These are phyloP conservation scores for Arizona elegans DNA, from an alignment of 2,113 vertebrate genomes.

Conservation along the genomic window DNA sequence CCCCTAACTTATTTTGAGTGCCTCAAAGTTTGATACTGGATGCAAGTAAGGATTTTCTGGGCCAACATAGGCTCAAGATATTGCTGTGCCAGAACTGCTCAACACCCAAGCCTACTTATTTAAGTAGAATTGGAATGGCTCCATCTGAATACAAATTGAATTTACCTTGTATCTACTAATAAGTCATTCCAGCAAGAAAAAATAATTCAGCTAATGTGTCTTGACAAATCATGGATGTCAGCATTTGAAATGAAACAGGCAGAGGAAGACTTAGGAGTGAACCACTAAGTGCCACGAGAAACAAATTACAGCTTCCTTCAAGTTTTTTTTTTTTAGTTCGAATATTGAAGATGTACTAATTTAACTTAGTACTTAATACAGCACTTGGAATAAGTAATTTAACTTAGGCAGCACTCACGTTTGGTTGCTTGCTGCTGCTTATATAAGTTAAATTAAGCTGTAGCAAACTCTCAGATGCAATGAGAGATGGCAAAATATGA, in stretches of 20 bases:
- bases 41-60: not conserved
- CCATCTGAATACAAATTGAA: slow-evolving; percentile 3
- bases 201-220: slow-evolving; percentile 25
- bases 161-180: slow-evolving; percentile 7
- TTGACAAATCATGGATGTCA: slow-evolving; percentile 18
- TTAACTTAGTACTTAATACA: not conserved
- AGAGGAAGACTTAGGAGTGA: not conserved
- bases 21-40: not conserved
- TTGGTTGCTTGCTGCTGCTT: not conserved
- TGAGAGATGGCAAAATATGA: not conserved
- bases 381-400: not conserved
- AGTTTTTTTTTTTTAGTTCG: not conserved
- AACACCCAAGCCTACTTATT: not conserved
- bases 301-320: not conserved
- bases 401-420: not conserved
- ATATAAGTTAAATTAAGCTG: not conserved
- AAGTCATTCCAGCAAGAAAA: slow-evolving; percentile 2
- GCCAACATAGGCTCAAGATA: not conserved
- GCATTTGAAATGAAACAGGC: not conserved
- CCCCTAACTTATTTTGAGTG: not conserved
- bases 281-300: not conserved
- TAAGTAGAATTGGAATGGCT: slow-evolving; percentile 10
- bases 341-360: not conserved
- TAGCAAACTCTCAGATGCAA: not conserved
- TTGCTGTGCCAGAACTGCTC: not conserved